Percentiles rank a stretch among this genome's conserved stretches.
Evolutionary conservation across 2,888 invertebrate genomes (phyloP).

Genomic region (Steinernema hermaphroditum): DNA sequence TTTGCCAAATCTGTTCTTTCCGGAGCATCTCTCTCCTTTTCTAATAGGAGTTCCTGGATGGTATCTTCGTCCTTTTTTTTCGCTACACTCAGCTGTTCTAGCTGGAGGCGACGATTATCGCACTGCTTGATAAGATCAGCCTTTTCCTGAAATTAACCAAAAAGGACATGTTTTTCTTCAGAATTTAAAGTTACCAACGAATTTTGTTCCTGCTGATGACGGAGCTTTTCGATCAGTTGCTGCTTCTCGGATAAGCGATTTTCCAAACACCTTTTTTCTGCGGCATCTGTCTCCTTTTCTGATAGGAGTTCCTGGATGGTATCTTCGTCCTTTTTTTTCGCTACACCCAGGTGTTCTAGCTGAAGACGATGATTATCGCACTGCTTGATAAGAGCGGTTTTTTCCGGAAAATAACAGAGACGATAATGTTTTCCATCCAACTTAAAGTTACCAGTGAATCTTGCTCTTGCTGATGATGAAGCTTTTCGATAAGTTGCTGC

Average conservation of each 20-base stretch:
- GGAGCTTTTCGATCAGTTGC: not conserved
- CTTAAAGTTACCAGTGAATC: not conserved
- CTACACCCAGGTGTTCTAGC: not conserved
- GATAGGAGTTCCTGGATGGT: not conserved
- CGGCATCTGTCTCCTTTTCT: not conserved
- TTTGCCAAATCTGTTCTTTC: not conserved
- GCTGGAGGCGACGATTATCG: not conserved
- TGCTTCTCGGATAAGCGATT: not conserved
- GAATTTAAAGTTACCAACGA: too few relatives aligned
- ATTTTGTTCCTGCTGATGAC: not conserved
- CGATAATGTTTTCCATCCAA: not conserved
- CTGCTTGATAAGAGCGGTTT: too few relatives aligned
- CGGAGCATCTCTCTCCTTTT: not conserved
- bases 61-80: not conserved
- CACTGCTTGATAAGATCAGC: not conserved
- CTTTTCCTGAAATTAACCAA: not conserved
- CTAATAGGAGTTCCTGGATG: not conserved
- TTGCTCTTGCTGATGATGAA: not conserved
- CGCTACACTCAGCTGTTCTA: not conserved
- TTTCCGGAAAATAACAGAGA: not conserved
- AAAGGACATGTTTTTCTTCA: too few relatives aligned
- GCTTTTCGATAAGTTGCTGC: not conserved
- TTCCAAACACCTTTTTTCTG: not conserved
- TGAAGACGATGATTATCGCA: not conserved
- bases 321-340: not conserved